Evolutionary conservation across 2,113 vertebrate species (phyloP), one percentile per base, ranked within the genome.

Genomic region (Siniperca knerii): DNA sequence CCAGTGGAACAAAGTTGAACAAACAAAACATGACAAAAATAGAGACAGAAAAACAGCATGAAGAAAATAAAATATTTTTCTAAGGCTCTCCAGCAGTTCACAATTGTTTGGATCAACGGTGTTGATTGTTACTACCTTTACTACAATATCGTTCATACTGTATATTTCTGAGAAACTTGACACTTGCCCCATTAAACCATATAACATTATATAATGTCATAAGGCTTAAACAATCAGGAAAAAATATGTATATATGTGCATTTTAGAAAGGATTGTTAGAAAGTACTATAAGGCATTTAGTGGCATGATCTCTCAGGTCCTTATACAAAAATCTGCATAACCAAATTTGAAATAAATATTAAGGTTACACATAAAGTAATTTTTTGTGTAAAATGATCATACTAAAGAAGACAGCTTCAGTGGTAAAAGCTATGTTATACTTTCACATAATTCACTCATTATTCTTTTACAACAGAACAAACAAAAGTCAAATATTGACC

Each of bases 401-500:
- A 1, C 40, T 8, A n/a, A 71, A 57, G 5, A 35, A 62, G 16
- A 16, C 1, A 71, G 8, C 4, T 61, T 35, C 50, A 71, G 44
- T 67, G 50, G 23, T 33, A 62, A 58, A 68, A 33, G 4, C 33
- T 61, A 55, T 29, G 2, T 79, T 61, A 68, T 11, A 68, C 23
- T 50, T 70, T 67, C 8, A 44, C 6, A 29, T 44, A 52, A 52
- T 73, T 81, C 6, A 20, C 0, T 13, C 18, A 16, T 15, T 11
- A 82, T 60, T 87, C 46, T 71, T 20, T 76, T 62, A 79, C 18
- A 82, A 79, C 52, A 77, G 57, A 88, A 80, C 37, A 72, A 81
- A 78, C 9, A 42, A n/a, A 57, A 25, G 79, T 90, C 83, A 90
- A 87, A 91, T 87, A 76, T 90, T 82, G 73, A 91, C 80, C 8